Base-by-base conservation (phyloP, 2,888 invertebrate species). In the Erebia aethiops region DNA sequence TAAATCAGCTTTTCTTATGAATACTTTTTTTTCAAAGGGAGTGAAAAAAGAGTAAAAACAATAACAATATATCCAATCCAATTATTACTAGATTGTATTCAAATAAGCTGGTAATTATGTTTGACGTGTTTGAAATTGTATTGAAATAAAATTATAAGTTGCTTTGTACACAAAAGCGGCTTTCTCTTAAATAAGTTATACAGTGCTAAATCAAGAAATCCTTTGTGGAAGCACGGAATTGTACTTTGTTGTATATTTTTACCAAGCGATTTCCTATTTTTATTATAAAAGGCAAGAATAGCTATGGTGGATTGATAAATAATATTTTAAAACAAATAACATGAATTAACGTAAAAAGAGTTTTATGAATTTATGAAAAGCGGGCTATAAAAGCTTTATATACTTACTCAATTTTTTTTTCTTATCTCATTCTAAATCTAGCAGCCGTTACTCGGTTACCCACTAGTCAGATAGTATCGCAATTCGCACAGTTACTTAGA, bases 21-120 rank as follows among this genome's bases (percentile, higher is more conserved):
- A 35, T 0, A 26, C 26, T 35, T 35, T 35, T 5, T 35, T 35
- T 35, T 35, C 35, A 35, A 35, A 35, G 7, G 35, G 35, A 35
- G 35, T 35, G 35, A 35, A 26, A 57, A 41, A 11, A 21, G 52
- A 63, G 21, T 13, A 61, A 63, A 43, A 35, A 63, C 49, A 63
- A 35, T 56, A 71, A 80, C 80, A 80, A 77, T 75, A 74, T 75
- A 77, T 76, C 76, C 78, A 77, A 49, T 52, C 10, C 54, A 67
- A 73, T 78, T 74, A 73, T 78, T 74, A 74, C 70, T 79, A 77
- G 26, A 76, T 78, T 80, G 78, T 77, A 76, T 80, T 76, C 79
- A 77, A n/a, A 77, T 77, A 68, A 75, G 68, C 75, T 51, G 1
- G 77, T 81, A 82, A 86, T 83, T 79, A 81, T 74, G 78, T 80